phyloP scores from a whole-genome alignment of 2,113 vertebrate genomes.

The Zosterops borbonicus region DNA sequence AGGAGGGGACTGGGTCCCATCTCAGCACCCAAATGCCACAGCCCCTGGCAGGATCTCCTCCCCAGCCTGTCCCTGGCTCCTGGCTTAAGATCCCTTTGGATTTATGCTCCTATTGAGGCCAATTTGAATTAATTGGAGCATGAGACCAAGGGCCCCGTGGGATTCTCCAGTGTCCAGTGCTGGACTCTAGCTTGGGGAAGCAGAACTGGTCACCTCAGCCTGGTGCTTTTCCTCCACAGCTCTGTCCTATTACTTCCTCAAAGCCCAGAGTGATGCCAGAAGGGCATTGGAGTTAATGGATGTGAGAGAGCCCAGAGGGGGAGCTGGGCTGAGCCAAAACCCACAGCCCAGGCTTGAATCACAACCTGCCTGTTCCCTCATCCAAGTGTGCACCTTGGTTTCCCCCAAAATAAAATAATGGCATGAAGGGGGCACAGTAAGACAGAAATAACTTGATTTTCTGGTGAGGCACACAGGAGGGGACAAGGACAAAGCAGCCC shows the following conservation, averaged over 20 bases:
- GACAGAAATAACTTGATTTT: neutral
- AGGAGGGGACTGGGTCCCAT: neutral
- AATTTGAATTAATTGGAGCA: neutral
- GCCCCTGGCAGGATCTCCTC: neutral
- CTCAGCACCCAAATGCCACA: neutral
- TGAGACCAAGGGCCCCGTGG: fast-evolving
- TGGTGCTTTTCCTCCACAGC: neutral
- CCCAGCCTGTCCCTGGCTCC: neutral
- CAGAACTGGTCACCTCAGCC: neutral
- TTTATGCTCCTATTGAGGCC: neutral
- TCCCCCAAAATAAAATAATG: neutral
- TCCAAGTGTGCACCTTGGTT: neutral
- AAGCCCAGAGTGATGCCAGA: neutral
- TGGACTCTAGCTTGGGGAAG: fast-evolving
- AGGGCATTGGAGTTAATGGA: fast-evolving
- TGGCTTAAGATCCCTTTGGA: neutral
- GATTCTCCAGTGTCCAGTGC: neutral
- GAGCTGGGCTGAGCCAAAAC: neutral
- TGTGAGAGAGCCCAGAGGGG: fast-evolving
- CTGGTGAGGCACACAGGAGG: neutral
- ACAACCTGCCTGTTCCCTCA: neutral
- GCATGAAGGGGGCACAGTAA: fast-evolving
- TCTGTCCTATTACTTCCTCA: neutral
- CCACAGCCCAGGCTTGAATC: fast-evolving
- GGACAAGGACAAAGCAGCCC: neutral